These are phyloP conservation scores for Anoplius nigerrimus DNA, from an alignment of 2,888 invertebrate species.

Conservation along the genomic window DNA sequence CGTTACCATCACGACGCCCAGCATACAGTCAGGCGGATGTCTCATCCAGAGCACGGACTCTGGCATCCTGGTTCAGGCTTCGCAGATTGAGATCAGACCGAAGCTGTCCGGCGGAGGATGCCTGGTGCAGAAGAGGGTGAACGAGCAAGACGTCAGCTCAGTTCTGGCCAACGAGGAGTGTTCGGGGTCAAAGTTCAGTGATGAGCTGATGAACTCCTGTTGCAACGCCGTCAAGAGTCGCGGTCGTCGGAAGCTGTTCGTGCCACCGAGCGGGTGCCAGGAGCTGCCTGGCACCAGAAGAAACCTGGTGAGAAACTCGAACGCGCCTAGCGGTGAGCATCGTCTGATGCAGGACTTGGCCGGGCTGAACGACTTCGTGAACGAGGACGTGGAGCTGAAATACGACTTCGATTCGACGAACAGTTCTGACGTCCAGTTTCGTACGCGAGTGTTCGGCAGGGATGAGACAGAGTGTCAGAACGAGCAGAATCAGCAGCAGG, in stretches of 20 bases:
- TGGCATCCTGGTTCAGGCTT: conserved; percentile 51
- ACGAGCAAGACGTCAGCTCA: conserved; percentile 24
- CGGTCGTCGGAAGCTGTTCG: conserved; percentile 27
- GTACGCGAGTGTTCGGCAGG: not conserved
- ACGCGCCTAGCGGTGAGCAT: not conserved
- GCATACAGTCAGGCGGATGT: conserved; percentile 59
- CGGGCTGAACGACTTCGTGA: not conserved
- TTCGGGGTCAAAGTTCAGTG: not conserved
- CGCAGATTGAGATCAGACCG: conserved; percentile 62
- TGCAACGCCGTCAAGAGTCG: conserved; percentile 6
- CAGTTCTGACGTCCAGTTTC: conserved; percentile 8
- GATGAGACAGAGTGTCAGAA: not conserved
- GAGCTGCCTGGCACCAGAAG: conserved; percentile 65
- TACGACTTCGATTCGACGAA: not conserved
- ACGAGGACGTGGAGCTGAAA: not conserved
- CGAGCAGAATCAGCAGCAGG: not conserved
- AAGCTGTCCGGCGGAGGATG: conserved; percentile 60
- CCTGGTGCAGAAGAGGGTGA: conserved; percentile 52
- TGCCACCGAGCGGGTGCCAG: conserved; percentile 67
- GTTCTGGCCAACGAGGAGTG: not conserved
- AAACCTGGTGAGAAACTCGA: not conserved
- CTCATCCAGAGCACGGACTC: conserved; percentile 58
- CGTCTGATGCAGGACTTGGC: not conserved
- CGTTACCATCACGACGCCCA: conserved; percentile 63
- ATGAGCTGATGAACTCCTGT: not conserved